phyloP scores from a whole-genome alignment of 1,140 invertebrate species.

The Neodiprion lecontei region DNA sequence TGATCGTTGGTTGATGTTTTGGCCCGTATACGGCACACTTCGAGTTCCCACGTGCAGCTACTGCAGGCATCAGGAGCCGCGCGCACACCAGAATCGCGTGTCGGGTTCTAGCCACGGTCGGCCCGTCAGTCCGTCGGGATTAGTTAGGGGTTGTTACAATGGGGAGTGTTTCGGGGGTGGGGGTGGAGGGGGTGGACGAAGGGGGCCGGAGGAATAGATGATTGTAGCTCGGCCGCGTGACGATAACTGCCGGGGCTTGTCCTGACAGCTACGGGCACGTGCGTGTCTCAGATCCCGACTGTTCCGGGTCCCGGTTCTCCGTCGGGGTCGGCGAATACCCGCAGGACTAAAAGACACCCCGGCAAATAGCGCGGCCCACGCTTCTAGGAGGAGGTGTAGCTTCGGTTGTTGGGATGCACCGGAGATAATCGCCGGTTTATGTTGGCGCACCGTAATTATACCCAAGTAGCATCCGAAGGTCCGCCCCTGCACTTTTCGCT shows the following conservation, averaged over 20 bases:
- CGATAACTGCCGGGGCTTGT: constrained; percentile 57
- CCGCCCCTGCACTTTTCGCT: too few relatives aligned
- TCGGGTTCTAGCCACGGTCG: constrained; percentile 30
- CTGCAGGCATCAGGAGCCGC: neutral
- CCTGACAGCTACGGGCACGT: constrained; percentile 41
- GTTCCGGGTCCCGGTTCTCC: constrained; percentile 15
- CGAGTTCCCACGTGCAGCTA: constrained; percentile 53
- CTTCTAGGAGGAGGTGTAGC: neutral
- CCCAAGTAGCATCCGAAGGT: too few relatives aligned
- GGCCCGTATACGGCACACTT: constrained; percentile 50
- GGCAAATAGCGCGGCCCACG: neutral
- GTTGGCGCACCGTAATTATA: too few relatives aligned
- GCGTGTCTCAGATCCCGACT: constrained; percentile 40
- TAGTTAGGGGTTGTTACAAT: constrained; percentile 52
- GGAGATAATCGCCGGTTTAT: neutral
- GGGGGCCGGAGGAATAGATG: constrained; percentile 31
- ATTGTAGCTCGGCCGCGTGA: constrained; percentile 56
- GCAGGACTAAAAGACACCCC: neutral
- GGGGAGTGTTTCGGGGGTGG: constrained; percentile 23
- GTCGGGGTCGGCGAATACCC: constrained; percentile 4
- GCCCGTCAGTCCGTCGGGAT: constrained; percentile 52
- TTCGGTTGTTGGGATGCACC: neutral
- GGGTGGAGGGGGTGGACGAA: constrained; percentile 6
- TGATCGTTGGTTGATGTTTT: constrained; percentile 60
- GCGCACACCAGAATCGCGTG: constrained; percentile 3